Percentiles rank a stretch among this genome's conserved stretches.
phyloP scores from a whole-genome alignment of 2,113 vertebrate genomes.

The Melanotaenia duboulayi region DNA sequence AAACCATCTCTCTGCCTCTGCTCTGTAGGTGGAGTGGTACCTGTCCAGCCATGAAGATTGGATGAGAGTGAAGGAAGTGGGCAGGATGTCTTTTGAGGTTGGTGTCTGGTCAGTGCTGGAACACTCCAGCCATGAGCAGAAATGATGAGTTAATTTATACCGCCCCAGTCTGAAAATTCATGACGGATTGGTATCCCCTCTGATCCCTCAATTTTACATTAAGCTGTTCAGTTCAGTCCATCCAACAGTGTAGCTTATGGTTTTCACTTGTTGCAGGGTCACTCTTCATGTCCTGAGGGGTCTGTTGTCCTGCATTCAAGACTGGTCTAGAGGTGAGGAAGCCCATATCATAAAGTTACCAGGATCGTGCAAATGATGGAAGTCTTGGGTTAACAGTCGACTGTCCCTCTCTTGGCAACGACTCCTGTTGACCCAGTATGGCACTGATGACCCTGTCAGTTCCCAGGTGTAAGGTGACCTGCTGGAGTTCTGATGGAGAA shows the following conservation, averaged over 20 bases:
- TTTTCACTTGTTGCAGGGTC: too few species aligned
- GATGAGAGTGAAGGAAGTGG: not conserved
- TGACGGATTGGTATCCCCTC: constrained; percentile 68
- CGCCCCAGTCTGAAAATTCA: constrained; percentile 78
- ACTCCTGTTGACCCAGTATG: constrained; percentile 8
- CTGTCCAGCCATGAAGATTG: not conserved
- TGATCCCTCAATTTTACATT: constrained; percentile 29
- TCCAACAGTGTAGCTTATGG: too few species aligned
- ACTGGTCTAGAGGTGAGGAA: too few species aligned
- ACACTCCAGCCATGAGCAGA: not conserved
- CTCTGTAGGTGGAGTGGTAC: not conserved
- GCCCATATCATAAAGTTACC: not conserved
- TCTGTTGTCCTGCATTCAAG: too few species aligned
- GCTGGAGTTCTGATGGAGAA: not conserved
- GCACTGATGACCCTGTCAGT: constrained; percentile 9
- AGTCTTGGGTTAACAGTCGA: not conserved
- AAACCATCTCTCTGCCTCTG: not conserved
- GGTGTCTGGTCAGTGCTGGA: not conserved
- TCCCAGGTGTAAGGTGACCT: constrained; percentile 23
- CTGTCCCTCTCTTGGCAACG: not conserved
- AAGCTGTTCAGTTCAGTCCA: too few species aligned
- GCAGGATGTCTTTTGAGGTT: not conserved
- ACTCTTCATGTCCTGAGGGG: too few species aligned
- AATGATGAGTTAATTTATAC: constrained; percentile 68
- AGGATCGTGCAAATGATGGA: not conserved